These are phyloP conservation scores for Cydia amplana DNA, from an alignment of 1,140 invertebrate genomes.

Conservation along the genomic window DNA sequence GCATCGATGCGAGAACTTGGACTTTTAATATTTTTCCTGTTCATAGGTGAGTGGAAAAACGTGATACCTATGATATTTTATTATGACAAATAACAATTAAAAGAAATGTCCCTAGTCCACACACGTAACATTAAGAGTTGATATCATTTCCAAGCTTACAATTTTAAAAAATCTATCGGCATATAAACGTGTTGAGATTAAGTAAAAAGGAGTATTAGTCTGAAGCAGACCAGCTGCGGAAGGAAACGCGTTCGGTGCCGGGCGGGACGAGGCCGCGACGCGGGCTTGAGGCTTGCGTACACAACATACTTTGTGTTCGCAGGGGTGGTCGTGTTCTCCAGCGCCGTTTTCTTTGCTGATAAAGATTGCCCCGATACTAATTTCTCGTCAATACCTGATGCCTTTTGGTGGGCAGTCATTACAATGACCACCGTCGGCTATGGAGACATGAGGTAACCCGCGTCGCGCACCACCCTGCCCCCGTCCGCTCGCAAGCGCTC, in stretches of 20 bases:
- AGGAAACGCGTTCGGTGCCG: slow-evolving; percentile 31
- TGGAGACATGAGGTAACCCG: slow-evolving; percentile 96
- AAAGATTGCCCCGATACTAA: slow-evolving; percentile 96
- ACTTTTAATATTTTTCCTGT: slow-evolving; percentile 99
- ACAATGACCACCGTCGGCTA: slow-evolving; percentile 98
- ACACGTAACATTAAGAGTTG: not conserved
- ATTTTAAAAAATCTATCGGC: not conserved
- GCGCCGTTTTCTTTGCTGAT: slow-evolving; percentile 99
- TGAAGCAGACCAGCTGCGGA: slow-evolving; percentile 21
- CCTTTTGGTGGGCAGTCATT: slow-evolving; percentile 97
- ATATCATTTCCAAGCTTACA: not conserved
- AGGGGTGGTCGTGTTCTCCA: slow-evolving; percentile 99
- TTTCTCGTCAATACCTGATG: slow-evolving; percentile 98
- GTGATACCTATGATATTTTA: not conserved
- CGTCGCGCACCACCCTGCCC: slow-evolving; percentile 60
- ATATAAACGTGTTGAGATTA: not conserved
- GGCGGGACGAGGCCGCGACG: slow-evolving; percentile 39
- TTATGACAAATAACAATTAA: not conserved
- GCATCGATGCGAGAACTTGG: slow-evolving; percentile 99
- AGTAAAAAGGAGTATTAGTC: slow-evolving; percentile 8
- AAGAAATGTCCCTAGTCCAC: not conserved
- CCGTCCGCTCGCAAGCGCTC: slow-evolving; percentile 70
- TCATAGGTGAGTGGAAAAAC: slow-evolving; percentile 91
- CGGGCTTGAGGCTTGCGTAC: slow-evolving; percentile 49
- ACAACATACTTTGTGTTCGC: slow-evolving; percentile 69